Conservation (phyloP, 2,113 vertebrate genomes). For the Oncorhynchus kisutch region DNA sequence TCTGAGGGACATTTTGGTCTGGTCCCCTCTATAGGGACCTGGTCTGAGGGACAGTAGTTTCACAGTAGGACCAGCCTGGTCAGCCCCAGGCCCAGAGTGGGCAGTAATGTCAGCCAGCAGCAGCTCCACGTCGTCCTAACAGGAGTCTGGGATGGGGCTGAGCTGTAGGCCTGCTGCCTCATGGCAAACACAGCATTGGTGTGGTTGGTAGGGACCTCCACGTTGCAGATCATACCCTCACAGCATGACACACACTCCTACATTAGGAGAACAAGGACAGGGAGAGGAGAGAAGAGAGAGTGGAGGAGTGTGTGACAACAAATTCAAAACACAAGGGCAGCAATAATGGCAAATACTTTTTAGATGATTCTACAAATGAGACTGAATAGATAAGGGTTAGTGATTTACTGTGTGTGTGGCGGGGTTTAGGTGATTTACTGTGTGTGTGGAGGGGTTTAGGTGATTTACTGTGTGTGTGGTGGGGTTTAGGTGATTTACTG, state of each 20-base stretch:
- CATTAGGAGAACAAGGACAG: slow-evolving; percentile 16
- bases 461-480: too few species aligned
- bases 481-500: too few species aligned
- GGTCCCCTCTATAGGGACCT: neutral
- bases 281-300: too few species aligned
- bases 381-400: too few species aligned
- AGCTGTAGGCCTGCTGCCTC: slow-evolving; percentile 47
- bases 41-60: slow-evolving; percentile 1
- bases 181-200: slow-evolving; percentile 79
- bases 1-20: too few species aligned
- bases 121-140: neutral
- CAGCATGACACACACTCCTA: slow-evolving; percentile 88
- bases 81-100: slow-evolving; percentile 11
- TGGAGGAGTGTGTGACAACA: too few species aligned
- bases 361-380: neutral
- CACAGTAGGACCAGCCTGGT: slow-evolving; percentile 24
- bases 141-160: slow-evolving; percentile 27
- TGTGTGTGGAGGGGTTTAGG: too few species aligned
- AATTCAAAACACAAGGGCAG: too few species aligned
- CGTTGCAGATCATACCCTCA: slow-evolving; percentile 87
- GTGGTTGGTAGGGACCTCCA: slow-evolving; percentile 84
- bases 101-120: slow-evolving; percentile 3
- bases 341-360: neutral
- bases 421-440: too few species aligned
- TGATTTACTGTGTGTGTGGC: too few species aligned